Evolutionary conservation across 2,888 invertebrate species (phyloP).

Genomic region (Cetonia aurata): DNA sequence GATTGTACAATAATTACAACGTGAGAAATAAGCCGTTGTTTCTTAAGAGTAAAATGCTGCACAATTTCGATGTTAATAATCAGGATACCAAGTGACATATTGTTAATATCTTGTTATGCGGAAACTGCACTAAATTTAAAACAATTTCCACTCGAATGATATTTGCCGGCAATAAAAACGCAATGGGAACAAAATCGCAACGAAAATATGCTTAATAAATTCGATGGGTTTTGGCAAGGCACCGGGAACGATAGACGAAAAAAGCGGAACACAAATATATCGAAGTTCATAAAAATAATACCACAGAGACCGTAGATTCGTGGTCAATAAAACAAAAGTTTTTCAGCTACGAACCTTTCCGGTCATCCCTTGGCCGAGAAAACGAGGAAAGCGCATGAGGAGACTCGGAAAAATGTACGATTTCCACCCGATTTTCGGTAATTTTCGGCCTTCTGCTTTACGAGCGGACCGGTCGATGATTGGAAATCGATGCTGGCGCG

Average conservation of each 20-base stretch:
- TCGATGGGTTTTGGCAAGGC: slow-evolving; percentile 23
- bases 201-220: slow-evolving; percentile 40
- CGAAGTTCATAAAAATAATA: slow-evolving; percentile 38
- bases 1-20: too few relatives aligned
- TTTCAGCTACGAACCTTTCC: slow-evolving; percentile 25
- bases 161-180: slow-evolving; percentile 15
- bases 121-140: not conserved
- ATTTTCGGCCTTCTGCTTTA: slow-evolving; percentile 32
- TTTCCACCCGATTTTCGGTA: slow-evolving; percentile 31
- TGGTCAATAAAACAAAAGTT: slow-evolving; percentile 41
- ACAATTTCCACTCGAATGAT: slow-evolving; percentile 1
- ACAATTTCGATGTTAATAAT: too few relatives aligned
- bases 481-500: slow-evolving; percentile 27
- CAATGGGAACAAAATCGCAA: slow-evolving; percentile 13
- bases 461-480: slow-evolving; percentile 29
- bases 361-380: slow-evolving; percentile 23
- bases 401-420: slow-evolving; percentile 28
- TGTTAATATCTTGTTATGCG: too few relatives aligned
- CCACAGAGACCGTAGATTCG: slow-evolving; percentile 26
- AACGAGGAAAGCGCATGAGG: slow-evolving; percentile 8
- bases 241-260: not conserved
- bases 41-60: too few relatives aligned
- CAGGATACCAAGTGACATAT: too few relatives aligned
- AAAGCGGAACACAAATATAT: slow-evolving; percentile 21
- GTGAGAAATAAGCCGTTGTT: too few relatives aligned